Evolutionary conservation across 1,140 invertebrate species (phyloP), one percentile per base, ranked within the genome.

Genomic region (Halesus radiatus): DNA sequence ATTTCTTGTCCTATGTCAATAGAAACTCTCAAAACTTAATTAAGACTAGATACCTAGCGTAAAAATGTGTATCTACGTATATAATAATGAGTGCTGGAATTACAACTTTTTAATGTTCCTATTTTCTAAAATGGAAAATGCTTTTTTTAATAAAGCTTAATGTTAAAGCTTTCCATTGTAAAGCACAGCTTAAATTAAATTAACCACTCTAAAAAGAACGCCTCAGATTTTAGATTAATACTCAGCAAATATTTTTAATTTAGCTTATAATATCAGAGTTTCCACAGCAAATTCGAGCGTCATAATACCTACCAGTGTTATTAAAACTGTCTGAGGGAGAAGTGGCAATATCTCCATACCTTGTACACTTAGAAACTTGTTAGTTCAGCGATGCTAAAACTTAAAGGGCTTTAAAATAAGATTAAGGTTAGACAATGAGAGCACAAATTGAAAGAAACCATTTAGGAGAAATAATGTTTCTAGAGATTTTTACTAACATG

Each of bases 311-410:
- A 26, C 45, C 29, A 32, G 23, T 29, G 29, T 29, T 66, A 66
- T 66, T 66, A 66, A 66, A 66, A 66, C 62, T 66, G 29, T 60
- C 62, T 29, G 62, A 66, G 62, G 29, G 22, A 66, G 62, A 45
- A 66, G 62, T 66, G 62, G 62, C 62, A 66, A 66, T 45, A 66
- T 45, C 26, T 66, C 26, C n/a, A 29, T 66, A 32, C 62, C 32
- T 32, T 3, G 15, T n/a, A 29, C 16, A n/a, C 62, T 66, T 29
- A 1, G 16, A 18, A 66, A 66, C 22, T 60, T 60, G 62, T 66
- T 66, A 37, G 62, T 66, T 66, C 26, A 16, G 62, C 29, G 29
- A 32, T 66, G 32, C 22, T 66, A 1, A 32, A 29, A 37, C 62
- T 60, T 60, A 13, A 60, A 23, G 23, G 58, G 58, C 58, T 60